Conservation (phyloP, 2,797 vertebrate species). For the Oophaga sylvatica region DNA sequence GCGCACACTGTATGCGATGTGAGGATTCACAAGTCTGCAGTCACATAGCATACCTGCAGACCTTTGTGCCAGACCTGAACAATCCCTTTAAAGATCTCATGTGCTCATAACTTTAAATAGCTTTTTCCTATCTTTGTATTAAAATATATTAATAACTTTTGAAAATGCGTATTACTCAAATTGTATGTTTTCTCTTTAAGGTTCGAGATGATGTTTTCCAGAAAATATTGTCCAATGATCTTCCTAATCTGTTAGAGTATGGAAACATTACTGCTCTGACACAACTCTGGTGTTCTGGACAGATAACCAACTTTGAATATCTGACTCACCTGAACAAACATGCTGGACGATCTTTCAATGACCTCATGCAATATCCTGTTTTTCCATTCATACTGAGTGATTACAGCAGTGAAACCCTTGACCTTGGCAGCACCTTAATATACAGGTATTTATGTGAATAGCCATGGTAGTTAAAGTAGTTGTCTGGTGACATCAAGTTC, state of each 20-base stretch:
- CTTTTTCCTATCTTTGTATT: too few relatives aligned
- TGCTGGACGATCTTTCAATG: constrained; percentile 97
- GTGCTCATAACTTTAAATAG: too few relatives aligned
- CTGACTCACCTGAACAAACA: constrained; percentile 98
- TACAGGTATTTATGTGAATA: constrained; percentile 80
- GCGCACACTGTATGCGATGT: too few relatives aligned
- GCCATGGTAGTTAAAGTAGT: too few relatives aligned
- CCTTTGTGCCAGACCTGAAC: too few relatives aligned
- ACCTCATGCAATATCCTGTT: constrained; percentile 98
- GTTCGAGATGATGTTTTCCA: constrained; percentile 96
- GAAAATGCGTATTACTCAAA: background rate
- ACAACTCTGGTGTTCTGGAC: constrained; percentile 93
- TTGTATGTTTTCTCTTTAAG: constrained; percentile 69
- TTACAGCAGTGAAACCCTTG: constrained; percentile 89
- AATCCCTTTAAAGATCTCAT: too few relatives aligned
- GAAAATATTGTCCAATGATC: constrained; percentile 91
- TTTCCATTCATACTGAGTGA: constrained; percentile 97
- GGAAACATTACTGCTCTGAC: constrained; percentile 96
- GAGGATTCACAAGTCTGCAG: too few relatives aligned
- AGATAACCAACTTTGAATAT: constrained; percentile 98
- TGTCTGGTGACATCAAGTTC: too few relatives aligned
- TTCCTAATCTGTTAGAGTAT: constrained; percentile 96
- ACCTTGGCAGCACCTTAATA: constrained; percentile 84
- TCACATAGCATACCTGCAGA: too few relatives aligned
- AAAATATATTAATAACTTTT: background rate